Evolutionary conservation across 2,888 invertebrate genomes (phyloP).

Genomic region (Tiliacea aurago): DNA sequence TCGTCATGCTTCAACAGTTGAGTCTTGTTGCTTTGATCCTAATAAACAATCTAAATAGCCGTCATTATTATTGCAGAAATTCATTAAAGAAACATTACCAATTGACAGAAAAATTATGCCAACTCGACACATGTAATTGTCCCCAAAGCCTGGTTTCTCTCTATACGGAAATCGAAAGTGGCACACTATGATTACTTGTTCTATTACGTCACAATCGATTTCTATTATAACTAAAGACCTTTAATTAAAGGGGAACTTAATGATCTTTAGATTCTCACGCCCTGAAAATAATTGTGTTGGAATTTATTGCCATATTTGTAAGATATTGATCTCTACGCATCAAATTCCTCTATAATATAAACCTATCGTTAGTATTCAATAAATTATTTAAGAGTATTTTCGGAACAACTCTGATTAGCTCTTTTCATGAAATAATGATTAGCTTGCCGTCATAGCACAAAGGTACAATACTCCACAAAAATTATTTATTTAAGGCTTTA

Average conservation of each 20-base stretch:
- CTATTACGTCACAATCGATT: slow-evolving; percentile 56
- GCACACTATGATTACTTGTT: slow-evolving; percentile 46
- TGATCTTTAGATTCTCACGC: slow-evolving; percentile 44
- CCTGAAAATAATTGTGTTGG: slow-evolving; percentile 10
- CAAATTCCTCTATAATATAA: too few relatives aligned
- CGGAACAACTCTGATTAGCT: neutral
- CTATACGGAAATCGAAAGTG: slow-evolving; percentile 58
- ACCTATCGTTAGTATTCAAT: neutral
- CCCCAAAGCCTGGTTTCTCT: slow-evolving; percentile 41
- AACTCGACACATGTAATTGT: slow-evolving; percentile 33
- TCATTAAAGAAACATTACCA: slow-evolving; percentile 2
- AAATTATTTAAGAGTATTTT: neutral
- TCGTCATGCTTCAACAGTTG: neutral
- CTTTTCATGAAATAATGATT: slow-evolving; percentile 1
- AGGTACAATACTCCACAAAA: neutral
- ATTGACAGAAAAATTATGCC: slow-evolving; percentile 16
- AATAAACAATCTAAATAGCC: neutral
- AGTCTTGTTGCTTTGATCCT: too few relatives aligned
- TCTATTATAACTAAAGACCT: slow-evolving; percentile 57
- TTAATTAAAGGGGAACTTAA: slow-evolving; percentile 50
- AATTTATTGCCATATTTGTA: slow-evolving; percentile 15
- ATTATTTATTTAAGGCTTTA: slow-evolving; percentile 16
- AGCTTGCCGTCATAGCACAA: too few relatives aligned
- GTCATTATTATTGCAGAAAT: neutral
- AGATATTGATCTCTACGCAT: neutral